These are phyloP conservation scores for Mus musculus DNA, from an alignment of 2,113 vertebrate genomes.

Conservation along the genomic window GRCm39 chr12:37866501-37867000, in stretches of 20 bases:
- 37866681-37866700: neutral
- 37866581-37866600: slow-evolving; percentile 26
- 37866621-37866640: slow-evolving; percentile 50
- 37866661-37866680: neutral
- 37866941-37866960: neutral
- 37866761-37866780: neutral
- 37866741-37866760: neutral
- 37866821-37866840: neutral
- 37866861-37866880: neutral
- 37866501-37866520: no score
- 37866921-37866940: neutral
- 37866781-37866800: neutral
- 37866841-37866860: slow-evolving; percentile 15
- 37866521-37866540: slow-evolving; percentile 29
- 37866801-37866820: neutral
- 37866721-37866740: neutral
- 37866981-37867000: neutral
- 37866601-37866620: slow-evolving; percentile 50
- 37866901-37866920: neutral
- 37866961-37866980: neutral
- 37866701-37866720: slow-evolving; percentile 37
- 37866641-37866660: neutral
- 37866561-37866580: slow-evolving; percentile 43
- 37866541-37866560: slow-evolving; percentile 31
- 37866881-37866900: neutral